A percentile compares a stretch with the other conserved stretches of the same genome.
Conservation (phyloP, 1,140 invertebrate species). For the Heliothis virescens region DNA sequence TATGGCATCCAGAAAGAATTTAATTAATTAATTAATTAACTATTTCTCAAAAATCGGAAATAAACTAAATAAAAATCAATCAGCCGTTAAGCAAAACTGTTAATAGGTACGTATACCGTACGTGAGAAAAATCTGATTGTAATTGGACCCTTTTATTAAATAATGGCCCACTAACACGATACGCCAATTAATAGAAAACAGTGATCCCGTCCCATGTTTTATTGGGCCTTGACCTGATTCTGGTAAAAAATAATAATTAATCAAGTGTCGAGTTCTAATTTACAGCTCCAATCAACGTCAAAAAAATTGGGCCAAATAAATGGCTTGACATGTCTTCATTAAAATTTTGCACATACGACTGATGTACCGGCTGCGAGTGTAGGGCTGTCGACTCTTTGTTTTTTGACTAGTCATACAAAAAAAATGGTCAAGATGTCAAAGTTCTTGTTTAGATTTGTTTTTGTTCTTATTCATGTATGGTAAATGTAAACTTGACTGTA, state of each 20-base stretch:
- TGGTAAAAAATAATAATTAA: conserved; percentile 34
- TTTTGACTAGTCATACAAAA: not conserved
- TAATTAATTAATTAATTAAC: too few relatives aligned
- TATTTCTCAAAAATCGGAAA: not conserved
- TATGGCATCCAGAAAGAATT: too few relatives aligned
- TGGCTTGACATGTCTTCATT: conserved; percentile 48
- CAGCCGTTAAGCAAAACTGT: not conserved
- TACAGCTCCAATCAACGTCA: conserved; percentile 48
- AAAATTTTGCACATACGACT: conserved; percentile 34
- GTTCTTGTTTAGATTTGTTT: too few relatives aligned
- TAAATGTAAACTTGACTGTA: not conserved
- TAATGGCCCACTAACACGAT: conserved; percentile 6
- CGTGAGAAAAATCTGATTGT: not conserved
- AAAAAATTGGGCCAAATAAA: conserved; percentile 45
- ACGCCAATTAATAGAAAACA: conserved; percentile 28
- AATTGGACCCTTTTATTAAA: not conserved
- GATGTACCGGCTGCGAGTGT: not conserved
- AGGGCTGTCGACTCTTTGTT: conserved; percentile 29
- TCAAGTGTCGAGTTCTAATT: conserved; percentile 47
- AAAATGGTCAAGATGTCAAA: not conserved
- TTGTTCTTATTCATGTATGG: not conserved
- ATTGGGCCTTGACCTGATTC: conserved; percentile 39
- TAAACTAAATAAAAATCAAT: not conserved
- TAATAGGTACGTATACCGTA: not conserved
- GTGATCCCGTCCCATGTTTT: conserved; percentile 1